Evolutionary conservation across 30 jellyfish, hydroid and myxozoan genomes (phyloP).

Genomic region (Hydractinia symbiolongicarpus): DNA sequence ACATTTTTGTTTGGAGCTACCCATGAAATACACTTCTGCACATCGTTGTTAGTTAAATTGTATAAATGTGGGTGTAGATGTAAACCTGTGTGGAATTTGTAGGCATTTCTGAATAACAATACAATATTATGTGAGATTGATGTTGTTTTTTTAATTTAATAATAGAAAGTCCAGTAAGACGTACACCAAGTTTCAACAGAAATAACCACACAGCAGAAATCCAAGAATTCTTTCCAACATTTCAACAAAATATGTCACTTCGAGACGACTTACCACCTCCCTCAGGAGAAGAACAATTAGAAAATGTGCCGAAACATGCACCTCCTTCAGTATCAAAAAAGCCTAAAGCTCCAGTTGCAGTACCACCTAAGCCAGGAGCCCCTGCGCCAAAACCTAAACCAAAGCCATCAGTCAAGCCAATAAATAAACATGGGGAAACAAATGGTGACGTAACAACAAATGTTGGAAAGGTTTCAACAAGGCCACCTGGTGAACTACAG

Average conservation of each 20-base stretch:
- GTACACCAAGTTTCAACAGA: neutral
- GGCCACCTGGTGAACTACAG: conserved; percentile 6
- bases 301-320: conserved; percentile 23
- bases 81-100: too few relatives aligned
- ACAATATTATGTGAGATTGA: neutral
- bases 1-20: too few relatives aligned
- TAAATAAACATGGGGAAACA: conserved; percentile 40
- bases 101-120: neutral
- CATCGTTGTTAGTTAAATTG: too few relatives aligned
- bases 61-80: too few relatives aligned
- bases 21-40: too few relatives aligned
- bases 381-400: conserved; percentile 54
- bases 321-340: conserved; percentile 4
- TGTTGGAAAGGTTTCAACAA: conserved; percentile 23
- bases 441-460: conserved; percentile 16
- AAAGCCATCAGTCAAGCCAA: conserved; percentile 65
- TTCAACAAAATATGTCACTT: conserved; percentile 33
- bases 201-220: neutral
- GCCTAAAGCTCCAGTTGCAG: conserved; percentile 17
- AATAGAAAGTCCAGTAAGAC: conserved; percentile 5
- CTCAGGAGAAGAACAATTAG: conserved; percentile 24
- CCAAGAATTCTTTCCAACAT: conserved; percentile 15
- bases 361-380: conserved; percentile 36
- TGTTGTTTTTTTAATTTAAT: neutral
- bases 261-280: conserved; percentile 52